A percentile compares a stretch with the other conserved stretches of the same genome.
phyloP scores from a whole-genome alignment of 2,113 vertebrate species.

The Thymallus thymallus region DNA sequence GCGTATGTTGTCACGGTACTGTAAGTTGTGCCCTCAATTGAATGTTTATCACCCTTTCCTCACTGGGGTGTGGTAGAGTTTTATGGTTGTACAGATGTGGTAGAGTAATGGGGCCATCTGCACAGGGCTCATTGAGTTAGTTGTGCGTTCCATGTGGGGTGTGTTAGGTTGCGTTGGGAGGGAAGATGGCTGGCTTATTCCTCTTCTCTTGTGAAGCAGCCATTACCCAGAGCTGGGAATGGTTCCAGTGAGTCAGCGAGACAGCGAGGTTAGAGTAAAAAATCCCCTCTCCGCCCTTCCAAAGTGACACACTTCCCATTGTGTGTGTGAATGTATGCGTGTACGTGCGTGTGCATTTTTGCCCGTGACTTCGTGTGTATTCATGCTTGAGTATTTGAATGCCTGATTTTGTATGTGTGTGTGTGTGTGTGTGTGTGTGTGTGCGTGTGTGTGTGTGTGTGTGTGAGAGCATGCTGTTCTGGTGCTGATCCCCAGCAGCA shows the following conservation, averaged over 20 bases:
- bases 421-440: conserved; percentile 2
- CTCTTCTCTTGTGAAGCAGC: conserved; percentile 50
- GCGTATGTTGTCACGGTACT: conserved; percentile 35
- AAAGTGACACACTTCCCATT: conserved; percentile 51
- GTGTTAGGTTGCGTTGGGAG: conserved; percentile 2
- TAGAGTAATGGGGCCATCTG: conserved; percentile 62
- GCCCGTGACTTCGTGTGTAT: conserved; percentile 17
- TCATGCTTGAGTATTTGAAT: conserved; percentile 8
- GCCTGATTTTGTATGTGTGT: conserved; percentile 6
- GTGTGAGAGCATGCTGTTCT: conserved; percentile 23
- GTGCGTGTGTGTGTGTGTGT: conserved; percentile 18
- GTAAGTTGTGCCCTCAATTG: conserved; percentile 27
- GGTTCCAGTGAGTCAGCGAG: conserved; percentile 39
- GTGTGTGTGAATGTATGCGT: conserved; percentile 13
- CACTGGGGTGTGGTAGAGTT: conserved; percentile 49
- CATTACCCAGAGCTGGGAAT: conserved; percentile 50
- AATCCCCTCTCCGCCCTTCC: conserved; percentile 51
- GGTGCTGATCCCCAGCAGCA: conserved; percentile 21
- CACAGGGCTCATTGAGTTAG: conserved; percentile 51
- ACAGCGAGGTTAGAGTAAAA: conserved; percentile 33
- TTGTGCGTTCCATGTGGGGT: conserved; percentile 31
- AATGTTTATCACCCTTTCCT: conserved; percentile 29
- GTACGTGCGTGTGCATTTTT: conserved; percentile 16
- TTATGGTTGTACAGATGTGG: conserved; percentile 50
- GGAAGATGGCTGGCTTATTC: conserved; percentile 27